A percentile compares a stretch with the other conserved stretches of the same genome.
Evolutionary conservation across 2,888 invertebrate genomes (phyloP).

Genomic region (Oxycera nigricornis): DNA sequence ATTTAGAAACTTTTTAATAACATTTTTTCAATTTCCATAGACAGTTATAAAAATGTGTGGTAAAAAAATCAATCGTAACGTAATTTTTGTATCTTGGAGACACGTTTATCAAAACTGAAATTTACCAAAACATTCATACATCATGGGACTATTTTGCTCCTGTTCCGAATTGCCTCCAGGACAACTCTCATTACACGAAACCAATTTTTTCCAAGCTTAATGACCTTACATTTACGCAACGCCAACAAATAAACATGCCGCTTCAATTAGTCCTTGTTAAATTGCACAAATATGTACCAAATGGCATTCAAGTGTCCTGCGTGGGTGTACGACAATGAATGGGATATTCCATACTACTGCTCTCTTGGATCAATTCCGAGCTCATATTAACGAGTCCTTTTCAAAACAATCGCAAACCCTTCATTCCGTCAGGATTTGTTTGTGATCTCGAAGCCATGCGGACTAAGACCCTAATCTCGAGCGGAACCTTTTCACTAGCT

Average conservation of each 20-base stretch:
- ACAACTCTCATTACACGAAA: too few species aligned
- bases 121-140: too few species aligned
- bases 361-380: constrained; percentile 26
- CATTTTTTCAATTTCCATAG: too few species aligned
- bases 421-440: background rate
- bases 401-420: constrained; percentile 29
- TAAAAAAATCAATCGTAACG: too few species aligned
- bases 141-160: too few species aligned
- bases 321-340: constrained; percentile 22
- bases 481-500: background rate
- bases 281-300: constrained; percentile 13
- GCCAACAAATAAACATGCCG: background rate
- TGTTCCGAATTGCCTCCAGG: too few species aligned
- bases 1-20: too few species aligned
- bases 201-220: too few species aligned
- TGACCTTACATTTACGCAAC: too few species aligned
- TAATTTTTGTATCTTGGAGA: too few species aligned
- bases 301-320: background rate
- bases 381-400: constrained; percentile 12
- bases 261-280: constrained; percentile 34
- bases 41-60: too few species aligned
- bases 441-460: background rate
- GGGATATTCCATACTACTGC: constrained; percentile 8
- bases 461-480: background rate
- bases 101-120: too few species aligned